Evolutionary conservation across 1,140 invertebrate species (phyloP), one percentile per base, ranked within the genome.

Genomic region (Brachionus manjavacas): DNA sequence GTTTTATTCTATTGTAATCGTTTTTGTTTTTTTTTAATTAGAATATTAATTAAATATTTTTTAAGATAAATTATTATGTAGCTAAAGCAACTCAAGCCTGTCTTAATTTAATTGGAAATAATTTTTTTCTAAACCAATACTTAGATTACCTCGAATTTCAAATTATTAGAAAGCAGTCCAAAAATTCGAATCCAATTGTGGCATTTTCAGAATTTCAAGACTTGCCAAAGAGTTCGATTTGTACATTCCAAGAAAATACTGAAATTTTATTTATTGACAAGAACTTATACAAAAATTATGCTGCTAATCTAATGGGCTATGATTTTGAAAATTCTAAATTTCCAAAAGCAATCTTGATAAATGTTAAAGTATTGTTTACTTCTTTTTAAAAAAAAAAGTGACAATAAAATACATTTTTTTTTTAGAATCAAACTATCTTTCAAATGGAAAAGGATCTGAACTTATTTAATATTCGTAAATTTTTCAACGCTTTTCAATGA

Each of bases 341-440:
- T 14, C 9, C 72, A 49, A 8, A 46, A 49, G 43, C 41, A 12
- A 11, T 76, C 41, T 16, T 76, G 28, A 49, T 76, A 16, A 43
- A 76, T 76, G 23, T 49, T 49, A 46, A 76, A 11, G 72, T 76
- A 76, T 12, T n/a, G n/a, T n/a, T n/a, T n/a, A n/a, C n/a, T n/a
- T n/a, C n/a, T n/a, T n/a, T n/a, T n/a, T n/a, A n/a, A n/a, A n/a
- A n/a, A n/a, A n/a, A n/a, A n/a, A n/a, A n/a, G n/a, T n/a, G n/a
- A n/a, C n/a, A n/a, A n/a, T n/a, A n/a, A n/a, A n/a, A n/a, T n/a
- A n/a, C n/a, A n/a, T n/a, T 70, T n/a, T 70, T 39, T 70, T 70
- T 70, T 31, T 70, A 70, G 66, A 70, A 70, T 39, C 28, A 31
- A 70, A 70, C 25, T 39, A 39, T 70, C 20, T 35, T 35, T 16